Evolutionary conservation across 2,888 invertebrate species (phyloP).

Genomic region (Germaria angustata): DNA sequence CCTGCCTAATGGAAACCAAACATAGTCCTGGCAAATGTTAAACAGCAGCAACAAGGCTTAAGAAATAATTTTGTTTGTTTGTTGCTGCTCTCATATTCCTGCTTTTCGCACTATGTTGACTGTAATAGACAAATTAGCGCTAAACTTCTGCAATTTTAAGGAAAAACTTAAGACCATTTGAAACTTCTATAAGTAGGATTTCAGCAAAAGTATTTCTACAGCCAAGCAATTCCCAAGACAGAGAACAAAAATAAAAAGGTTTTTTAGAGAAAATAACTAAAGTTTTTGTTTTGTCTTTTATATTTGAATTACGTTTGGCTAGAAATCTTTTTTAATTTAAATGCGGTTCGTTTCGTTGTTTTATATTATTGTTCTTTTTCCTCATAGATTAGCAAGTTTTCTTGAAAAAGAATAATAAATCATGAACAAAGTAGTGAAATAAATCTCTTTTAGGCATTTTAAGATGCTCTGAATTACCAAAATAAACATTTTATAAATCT

Average conservation of each 20-base stretch:
- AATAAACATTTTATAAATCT: slow-evolving; percentile 13
- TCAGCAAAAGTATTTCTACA: neutral
- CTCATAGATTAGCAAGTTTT: slow-evolving; percentile 5
- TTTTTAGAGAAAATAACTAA: neutral
- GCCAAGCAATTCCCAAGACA: neutral
- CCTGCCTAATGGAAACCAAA: neutral
- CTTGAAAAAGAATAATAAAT: neutral
- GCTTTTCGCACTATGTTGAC: neutral
- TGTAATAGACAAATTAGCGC: neutral
- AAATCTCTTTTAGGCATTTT: slow-evolving; percentile 35
- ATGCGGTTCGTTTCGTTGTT: neutral
- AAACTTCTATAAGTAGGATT: slow-evolving; percentile 46
- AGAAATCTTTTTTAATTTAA: slow-evolving; percentile 23
- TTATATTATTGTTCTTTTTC: neutral
- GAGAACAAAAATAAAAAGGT: neutral
- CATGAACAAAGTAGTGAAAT: slow-evolving; percentile 18
- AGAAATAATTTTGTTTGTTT: neutral
- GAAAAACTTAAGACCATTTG: neutral
- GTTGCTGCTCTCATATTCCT: neutral
- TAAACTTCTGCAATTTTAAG: slow-evolving; percentile 31
- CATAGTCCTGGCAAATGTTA: neutral
- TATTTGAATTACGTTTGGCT: neutral
- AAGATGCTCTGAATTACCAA: slow-evolving; percentile 2
- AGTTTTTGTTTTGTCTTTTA: neutral
- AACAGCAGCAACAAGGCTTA: neutral